Evolutionary conservation across 2,113 vertebrate genomes (phyloP).

Genomic region (Ceratotherium simum): DNA sequence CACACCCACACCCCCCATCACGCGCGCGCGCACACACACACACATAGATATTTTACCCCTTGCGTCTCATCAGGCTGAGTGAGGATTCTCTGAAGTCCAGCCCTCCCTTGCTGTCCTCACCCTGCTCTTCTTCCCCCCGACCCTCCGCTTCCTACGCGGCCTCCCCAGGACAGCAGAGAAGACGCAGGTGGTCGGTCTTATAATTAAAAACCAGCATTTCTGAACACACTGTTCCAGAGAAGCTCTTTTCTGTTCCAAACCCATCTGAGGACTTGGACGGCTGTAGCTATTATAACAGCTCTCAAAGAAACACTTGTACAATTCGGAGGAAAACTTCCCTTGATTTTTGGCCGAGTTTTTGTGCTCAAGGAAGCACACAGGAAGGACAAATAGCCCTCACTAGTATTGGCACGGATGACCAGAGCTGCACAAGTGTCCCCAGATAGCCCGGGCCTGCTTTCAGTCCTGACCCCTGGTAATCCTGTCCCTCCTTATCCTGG

Average conservation of each 20-base stretch:
- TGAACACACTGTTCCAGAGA: constrained; percentile 71
- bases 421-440: constrained; percentile 52
- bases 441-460: not conserved
- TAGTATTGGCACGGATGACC: constrained; percentile 40
- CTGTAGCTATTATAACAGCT: not conserved
- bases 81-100: not conserved
- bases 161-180: not conserved
- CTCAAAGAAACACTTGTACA: constrained; percentile 75
- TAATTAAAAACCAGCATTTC: constrained; percentile 63
- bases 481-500: no score
- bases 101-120: not conserved
- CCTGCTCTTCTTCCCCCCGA: not conserved
- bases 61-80: not conserved
- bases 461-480: not conserved
- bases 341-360: constrained; percentile 50
- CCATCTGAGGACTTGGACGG: constrained; percentile 48
- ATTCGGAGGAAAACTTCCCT: constrained; percentile 54
- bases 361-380: constrained; percentile 71
- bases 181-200: constrained; percentile 62
- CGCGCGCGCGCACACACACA: not conserved
- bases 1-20: fast-evolving
- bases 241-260: constrained; percentile 52
- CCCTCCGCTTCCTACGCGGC: not conserved
- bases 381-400: constrained; percentile 66
- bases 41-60: not conserved